Percentiles rank a stretch among this genome's conserved stretches.
phyloP scores from a whole-genome alignment of 2,888 invertebrate genomes.

The Neocrepidodera transversa region DNA sequence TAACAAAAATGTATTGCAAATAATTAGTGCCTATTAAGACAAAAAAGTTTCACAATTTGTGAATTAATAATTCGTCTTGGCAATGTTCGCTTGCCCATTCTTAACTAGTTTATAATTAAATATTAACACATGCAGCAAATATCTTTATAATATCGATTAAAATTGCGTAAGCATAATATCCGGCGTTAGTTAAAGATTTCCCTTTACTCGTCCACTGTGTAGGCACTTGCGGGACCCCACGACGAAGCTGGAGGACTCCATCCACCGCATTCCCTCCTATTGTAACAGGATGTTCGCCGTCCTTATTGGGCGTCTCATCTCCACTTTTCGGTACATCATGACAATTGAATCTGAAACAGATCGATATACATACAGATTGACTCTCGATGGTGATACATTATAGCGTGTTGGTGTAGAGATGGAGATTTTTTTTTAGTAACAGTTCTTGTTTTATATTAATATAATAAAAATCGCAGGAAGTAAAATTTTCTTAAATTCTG shows the following conservation, averaged over 20 bases:
- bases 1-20: too few relatives aligned
- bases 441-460: not conserved
- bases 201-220: slow-evolving; percentile 36
- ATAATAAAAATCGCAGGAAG: too few relatives aligned
- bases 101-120: too few relatives aligned
- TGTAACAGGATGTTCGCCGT: slow-evolving; percentile 47
- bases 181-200: slow-evolving; percentile 2
- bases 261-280: slow-evolving; percentile 38
- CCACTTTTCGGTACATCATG: slow-evolving; percentile 53
- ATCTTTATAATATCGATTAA: slow-evolving; percentile 1
- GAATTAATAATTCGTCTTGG: too few relatives aligned
- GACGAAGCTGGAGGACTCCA: slow-evolving; percentile 14
- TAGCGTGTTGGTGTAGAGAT: slow-evolving; percentile 37
- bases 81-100: too few relatives aligned
- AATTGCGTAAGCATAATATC: not conserved
- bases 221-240: slow-evolving; percentile 37
- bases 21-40: too few relatives aligned
- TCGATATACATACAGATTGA: slow-evolving; percentile 52
- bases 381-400: slow-evolving; percentile 47
- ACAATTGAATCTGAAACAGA: slow-evolving; percentile 55
- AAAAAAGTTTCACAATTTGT: too few relatives aligned
- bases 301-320: slow-evolving; percentile 55
- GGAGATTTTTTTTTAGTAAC: not conserved
- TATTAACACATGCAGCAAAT: too few relatives aligned
- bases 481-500: too few relatives aligned